phyloP scores from a whole-genome alignment of 2,888 invertebrate species.

The Perdita meconis region DNA sequence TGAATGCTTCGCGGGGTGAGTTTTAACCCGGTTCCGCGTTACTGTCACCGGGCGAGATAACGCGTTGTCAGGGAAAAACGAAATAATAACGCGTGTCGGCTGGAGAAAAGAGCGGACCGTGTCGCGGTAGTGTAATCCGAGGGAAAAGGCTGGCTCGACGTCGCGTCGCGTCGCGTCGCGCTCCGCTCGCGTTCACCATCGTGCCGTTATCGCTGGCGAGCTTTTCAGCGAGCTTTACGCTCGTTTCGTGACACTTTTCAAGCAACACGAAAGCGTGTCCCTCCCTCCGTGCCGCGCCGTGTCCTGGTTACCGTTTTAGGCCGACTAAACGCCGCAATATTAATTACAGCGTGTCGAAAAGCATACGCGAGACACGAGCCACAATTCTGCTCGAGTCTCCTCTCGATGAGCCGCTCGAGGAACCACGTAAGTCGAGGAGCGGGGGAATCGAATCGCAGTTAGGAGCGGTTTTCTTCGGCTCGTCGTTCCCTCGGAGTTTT shows the following conservation, averaged over 20 bases:
- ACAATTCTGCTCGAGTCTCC: background rate
- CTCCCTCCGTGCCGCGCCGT: constrained; percentile 10
- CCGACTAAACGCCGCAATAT: constrained; percentile 41
- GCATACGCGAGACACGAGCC: constrained; percentile 43
- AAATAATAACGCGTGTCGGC: constrained; percentile 49
- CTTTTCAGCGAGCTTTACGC: constrained; percentile 80
- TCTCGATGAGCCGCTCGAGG: too few species aligned
- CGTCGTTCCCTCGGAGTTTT: constrained; percentile 32
- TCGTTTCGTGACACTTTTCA: constrained; percentile 79
- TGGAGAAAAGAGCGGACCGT: constrained; percentile 27
- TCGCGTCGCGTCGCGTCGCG: too few species aligned
- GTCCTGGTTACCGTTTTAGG: constrained; percentile 35
- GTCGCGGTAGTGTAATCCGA: constrained; percentile 64
- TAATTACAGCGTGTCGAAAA: constrained; percentile 64
- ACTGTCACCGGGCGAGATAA: constrained; percentile 34
- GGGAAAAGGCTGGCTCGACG: constrained; percentile 58
- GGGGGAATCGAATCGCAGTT: constrained; percentile 47
- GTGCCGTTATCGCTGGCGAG: constrained; percentile 76
- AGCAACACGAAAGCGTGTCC: constrained; percentile 72
- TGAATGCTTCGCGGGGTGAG: constrained; percentile 6
- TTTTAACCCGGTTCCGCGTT: constrained; percentile 9
- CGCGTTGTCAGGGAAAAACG: constrained; percentile 31
- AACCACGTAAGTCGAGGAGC: background rate
- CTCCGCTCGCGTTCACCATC: constrained; percentile 64
- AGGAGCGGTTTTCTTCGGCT: constrained; percentile 24